Evolutionary conservation across 2,888 invertebrate species (phyloP).

Genomic region (Xestia ashworthii): DNA sequence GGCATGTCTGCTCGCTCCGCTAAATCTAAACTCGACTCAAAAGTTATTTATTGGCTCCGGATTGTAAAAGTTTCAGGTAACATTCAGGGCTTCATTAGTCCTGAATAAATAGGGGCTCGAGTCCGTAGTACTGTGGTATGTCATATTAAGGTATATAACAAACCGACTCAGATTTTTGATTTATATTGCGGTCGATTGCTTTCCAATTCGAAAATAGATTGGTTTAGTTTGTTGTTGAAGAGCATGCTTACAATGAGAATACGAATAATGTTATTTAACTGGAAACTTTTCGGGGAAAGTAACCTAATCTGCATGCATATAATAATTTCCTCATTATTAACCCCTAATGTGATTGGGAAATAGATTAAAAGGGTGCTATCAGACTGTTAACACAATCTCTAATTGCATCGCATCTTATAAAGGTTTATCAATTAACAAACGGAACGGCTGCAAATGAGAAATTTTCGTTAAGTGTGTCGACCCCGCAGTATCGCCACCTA

Average conservation of each 20-base stretch:
- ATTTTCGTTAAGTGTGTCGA: constrained; percentile 25
- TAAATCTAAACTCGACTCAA: constrained; percentile 62
- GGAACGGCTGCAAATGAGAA: constrained; percentile 41
- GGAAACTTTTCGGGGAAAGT: neutral
- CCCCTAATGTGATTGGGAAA: neutral
- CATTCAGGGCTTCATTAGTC: constrained; percentile 70
- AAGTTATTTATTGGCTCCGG: constrained; percentile 75
- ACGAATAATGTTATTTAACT: neutral
- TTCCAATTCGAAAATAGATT: neutral
- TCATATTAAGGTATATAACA: constrained; percentile 33
- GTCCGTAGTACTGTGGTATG: constrained; percentile 32
- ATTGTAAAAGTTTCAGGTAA: constrained; percentile 74
- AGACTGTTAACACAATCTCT: constrained; percentile 4
- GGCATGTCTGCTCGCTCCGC: constrained; percentile 41
- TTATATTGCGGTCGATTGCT: constrained; percentile 10
- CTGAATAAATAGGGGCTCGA: constrained; percentile 68
- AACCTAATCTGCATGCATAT: neutral
- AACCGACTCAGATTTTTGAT: constrained; percentile 20
- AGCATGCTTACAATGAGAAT: neutral
- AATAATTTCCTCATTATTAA: neutral
- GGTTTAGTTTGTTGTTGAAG: neutral
- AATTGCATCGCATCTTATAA: constrained; percentile 13
- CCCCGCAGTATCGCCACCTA: constrained; percentile 25
- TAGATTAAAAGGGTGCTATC: neutral
- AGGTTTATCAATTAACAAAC: constrained; percentile 41